Evolutionary conservation across 2,888 invertebrate genomes (phyloP).

Genomic region (Eudemis profundana): DNA sequence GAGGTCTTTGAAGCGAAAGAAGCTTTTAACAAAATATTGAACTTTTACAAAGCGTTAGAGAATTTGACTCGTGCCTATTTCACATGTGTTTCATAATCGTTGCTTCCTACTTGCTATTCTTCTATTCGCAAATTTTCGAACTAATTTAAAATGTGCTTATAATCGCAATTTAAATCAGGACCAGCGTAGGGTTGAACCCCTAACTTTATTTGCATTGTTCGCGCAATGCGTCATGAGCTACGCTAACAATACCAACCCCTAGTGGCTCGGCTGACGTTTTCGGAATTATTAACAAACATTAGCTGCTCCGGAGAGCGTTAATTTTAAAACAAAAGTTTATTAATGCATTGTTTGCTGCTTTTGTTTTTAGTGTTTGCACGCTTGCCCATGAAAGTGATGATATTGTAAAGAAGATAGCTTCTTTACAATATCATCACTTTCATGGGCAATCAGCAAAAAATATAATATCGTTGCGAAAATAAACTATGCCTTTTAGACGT

Average conservation of each 20-base stretch:
- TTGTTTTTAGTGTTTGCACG: slow-evolving; percentile 21
- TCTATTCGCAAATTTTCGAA: slow-evolving; percentile 21
- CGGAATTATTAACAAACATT: slow-evolving; percentile 39
- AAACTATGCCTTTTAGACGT: no score
- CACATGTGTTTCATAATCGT: neutral
- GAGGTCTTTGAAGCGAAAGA: neutral
- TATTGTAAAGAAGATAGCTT: no score
- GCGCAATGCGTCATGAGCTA: slow-evolving; percentile 56
- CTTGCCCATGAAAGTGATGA: neutral
- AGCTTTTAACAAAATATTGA: neutral
- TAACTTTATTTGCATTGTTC: slow-evolving; percentile 59
- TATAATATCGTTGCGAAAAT: no score
- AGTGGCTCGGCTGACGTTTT: slow-evolving; percentile 15
- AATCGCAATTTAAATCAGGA: slow-evolving; percentile 59
- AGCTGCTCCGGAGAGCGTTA: slow-evolving; percentile 26
- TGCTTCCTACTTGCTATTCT: slow-evolving; percentile 32
- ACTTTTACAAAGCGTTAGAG: neutral
- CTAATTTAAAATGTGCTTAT: slow-evolving; percentile 52
- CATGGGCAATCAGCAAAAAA: no score
- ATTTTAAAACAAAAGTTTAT: slow-evolving; percentile 38
- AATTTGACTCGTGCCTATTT: neutral
- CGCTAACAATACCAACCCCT: slow-evolving; percentile 55
- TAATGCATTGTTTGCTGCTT: slow-evolving; percentile 24
- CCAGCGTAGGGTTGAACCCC: slow-evolving; percentile 61
- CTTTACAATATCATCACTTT: no score